These are phyloP conservation scores for Rotaria socialis DNA, from an alignment of 2,888 invertebrate genomes.

Conservation along the genomic window DNA sequence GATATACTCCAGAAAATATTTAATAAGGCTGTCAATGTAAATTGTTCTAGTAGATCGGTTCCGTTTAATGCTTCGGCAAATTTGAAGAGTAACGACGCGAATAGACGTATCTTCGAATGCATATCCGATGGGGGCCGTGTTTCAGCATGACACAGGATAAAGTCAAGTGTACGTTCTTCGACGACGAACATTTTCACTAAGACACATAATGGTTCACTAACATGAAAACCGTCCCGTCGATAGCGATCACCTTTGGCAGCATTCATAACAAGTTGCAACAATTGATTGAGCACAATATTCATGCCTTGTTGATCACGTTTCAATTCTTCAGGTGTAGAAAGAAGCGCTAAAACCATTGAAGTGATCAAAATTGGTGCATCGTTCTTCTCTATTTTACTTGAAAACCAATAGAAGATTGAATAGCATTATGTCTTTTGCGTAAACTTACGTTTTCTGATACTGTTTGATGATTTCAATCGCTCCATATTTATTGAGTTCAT, in stretches of 20 bases:
- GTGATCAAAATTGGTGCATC: too few relatives aligned
- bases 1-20: conserved; percentile 9
- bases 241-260: neutral
- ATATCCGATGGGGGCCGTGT: too few relatives aligned
- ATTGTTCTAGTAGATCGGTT: neutral
- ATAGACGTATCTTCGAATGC: too few relatives aligned
- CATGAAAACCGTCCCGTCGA: neutral
- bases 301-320: neutral
- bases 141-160: too few relatives aligned
- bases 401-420: too few relatives aligned
- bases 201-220: neutral
- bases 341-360: too few relatives aligned
- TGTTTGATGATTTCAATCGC: too few relatives aligned
- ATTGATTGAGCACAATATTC: neutral
- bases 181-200: neutral
- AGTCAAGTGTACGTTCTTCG: neutral
- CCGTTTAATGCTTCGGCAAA: neutral
- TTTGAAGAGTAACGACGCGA: neutral
- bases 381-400: too few relatives aligned
- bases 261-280: neutral
- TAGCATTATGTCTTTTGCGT: too few relatives aligned
- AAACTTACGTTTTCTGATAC: too few relatives aligned
- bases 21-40: neutral
- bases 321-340: neutral
- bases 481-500: too few relatives aligned